These are phyloP conservation scores for Styela clava DNA, from an alignment of 23 tunicate species.

Conservation along the genomic window DNA sequence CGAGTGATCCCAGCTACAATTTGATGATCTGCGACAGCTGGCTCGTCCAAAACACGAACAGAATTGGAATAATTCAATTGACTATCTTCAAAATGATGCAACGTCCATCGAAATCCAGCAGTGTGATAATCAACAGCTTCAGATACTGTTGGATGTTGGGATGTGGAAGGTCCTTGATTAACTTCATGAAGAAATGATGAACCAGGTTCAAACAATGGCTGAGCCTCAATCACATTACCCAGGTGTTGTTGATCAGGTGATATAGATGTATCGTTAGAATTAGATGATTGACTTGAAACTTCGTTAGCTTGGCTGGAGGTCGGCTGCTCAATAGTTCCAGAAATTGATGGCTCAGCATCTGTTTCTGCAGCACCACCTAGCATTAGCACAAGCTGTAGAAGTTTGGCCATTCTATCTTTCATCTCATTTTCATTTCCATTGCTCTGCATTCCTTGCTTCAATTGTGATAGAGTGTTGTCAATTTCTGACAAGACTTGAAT, in stretches of 20 bases:
- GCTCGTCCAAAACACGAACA: not conserved
- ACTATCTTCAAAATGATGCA: not conserved
- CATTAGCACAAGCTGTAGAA: slow-evolving; percentile 1
- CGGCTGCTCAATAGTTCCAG: not conserved
- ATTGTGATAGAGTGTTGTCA: slow-evolving; percentile 13
- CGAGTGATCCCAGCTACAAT: not conserved
- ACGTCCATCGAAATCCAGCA: not conserved
- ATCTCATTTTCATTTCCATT: slow-evolving; percentile 2
- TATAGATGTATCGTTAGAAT: not conserved
- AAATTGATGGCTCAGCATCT: not conserved
- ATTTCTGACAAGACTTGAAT: slow-evolving; percentile 5
- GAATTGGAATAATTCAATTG: not conserved
- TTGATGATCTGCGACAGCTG: not conserved
- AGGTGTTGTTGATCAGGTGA: not conserved
- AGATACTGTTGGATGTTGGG: not conserved
- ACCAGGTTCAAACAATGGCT: not conserved
- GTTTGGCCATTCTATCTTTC: slow-evolving; percentile 17
- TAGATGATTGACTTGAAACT: not conserved
- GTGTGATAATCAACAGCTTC: not conserved
- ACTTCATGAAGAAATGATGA: not conserved
- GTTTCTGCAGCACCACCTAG: slow-evolving; percentile 10
- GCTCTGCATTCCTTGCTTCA: slow-evolving; percentile 7
- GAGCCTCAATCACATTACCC: not conserved
- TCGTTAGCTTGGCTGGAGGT: not conserved
- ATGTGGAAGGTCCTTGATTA: not conserved